Percentiles rank a stretch among this genome's conserved stretches.
phyloP scores from a whole-genome alignment of 2,113 vertebrate genomes.

The Copsychus sechellarum region DNA sequence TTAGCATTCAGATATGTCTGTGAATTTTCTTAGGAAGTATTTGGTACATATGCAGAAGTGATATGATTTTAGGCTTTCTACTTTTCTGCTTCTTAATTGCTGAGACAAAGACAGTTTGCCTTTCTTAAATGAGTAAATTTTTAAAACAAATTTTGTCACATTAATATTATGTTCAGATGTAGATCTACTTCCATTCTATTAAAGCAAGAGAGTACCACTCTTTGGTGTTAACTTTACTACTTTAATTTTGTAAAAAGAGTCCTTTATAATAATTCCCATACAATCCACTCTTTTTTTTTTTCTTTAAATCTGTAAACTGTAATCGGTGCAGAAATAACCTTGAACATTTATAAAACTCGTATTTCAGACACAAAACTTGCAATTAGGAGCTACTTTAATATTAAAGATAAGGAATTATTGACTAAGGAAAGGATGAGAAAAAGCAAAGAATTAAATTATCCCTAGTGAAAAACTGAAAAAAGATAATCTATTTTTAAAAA shows the following conservation, averaged over 20 bases:
- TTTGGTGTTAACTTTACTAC: not conserved
- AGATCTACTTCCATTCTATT: not conserved
- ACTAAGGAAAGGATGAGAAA: constrained; percentile 5
- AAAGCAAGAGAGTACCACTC: not conserved
- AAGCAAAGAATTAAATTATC: constrained; percentile 14
- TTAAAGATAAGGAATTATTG: constrained; percentile 44
- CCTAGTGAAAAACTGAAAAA: not conserved
- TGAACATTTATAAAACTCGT: not conserved
- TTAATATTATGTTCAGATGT: not conserved
- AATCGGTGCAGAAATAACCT: not conserved
- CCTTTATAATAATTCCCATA: not conserved
- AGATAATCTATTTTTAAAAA: not conserved
- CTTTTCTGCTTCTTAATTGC: not conserved
- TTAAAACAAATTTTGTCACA: not conserved
- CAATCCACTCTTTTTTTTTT: not conserved
- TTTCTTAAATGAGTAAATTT: constrained; percentile 4
- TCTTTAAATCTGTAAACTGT: not conserved
- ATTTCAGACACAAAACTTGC: not conserved
- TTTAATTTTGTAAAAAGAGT: not conserved
- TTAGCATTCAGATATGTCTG: not conserved
- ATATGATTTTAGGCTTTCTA: constrained; percentile 16
- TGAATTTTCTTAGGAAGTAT: not conserved
- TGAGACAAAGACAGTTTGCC: not conserved
- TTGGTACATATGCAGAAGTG: not conserved
- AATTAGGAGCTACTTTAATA: not conserved